Percentiles rank a stretch among this genome's conserved stretches.
Evolutionary conservation across 2,113 vertebrate species (phyloP).

Genomic region (Otis tarda): DNA sequence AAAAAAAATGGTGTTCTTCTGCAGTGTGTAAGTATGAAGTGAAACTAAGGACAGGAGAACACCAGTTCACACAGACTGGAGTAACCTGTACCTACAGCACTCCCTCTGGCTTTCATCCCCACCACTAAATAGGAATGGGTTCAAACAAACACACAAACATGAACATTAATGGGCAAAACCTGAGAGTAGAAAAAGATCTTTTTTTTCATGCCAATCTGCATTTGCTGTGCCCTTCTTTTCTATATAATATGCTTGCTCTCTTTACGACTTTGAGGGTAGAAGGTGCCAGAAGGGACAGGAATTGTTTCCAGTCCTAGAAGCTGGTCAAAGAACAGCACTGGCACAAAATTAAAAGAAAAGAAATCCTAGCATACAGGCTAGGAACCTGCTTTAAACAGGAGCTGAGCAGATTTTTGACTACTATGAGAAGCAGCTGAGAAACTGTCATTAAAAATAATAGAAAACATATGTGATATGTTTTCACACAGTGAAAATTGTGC

Average conservation of each 20-base stretch:
- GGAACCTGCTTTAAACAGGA: not conserved
- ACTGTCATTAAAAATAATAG: constrained; percentile 33
- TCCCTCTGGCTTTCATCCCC: not conserved
- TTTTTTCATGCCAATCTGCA: not conserved
- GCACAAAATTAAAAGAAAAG: not conserved
- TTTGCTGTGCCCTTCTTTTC: not conserved
- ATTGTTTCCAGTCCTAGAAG: not conserved
- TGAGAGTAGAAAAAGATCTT: not conserved
- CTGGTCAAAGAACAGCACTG: not conserved
- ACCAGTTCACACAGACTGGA: not conserved
- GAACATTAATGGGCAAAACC: not conserved
- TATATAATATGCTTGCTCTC: not conserved
- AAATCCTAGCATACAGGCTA: not conserved
- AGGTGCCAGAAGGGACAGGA: not conserved
- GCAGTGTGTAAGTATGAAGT: not conserved
- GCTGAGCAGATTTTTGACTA: not conserved
- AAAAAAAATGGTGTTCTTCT: not conserved
- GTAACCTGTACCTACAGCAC: not conserved
- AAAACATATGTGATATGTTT: constrained; percentile 7
- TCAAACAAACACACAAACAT: not conserved
- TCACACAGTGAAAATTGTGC: not conserved
- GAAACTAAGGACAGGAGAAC: not conserved
- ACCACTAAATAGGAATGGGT: not conserved
- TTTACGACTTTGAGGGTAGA: not conserved
- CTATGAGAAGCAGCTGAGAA: not conserved